Evolutionary conservation across 2,113 vertebrate species (phyloP), one percentile per base, ranked within the genome.

Genomic region (Hucho hucho): DNA sequence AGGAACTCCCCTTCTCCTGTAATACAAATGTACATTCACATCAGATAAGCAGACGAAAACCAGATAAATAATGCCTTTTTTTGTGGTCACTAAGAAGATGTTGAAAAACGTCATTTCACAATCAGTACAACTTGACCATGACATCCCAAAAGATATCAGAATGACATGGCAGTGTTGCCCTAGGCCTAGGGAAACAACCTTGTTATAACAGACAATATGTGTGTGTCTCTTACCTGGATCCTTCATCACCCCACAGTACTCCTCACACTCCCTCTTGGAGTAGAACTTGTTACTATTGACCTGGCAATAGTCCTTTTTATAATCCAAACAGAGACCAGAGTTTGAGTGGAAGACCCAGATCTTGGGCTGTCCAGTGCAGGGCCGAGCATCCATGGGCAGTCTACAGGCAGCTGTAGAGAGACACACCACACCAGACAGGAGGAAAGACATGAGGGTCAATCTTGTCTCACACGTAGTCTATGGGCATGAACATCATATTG

Each of bases 271-370:
- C 12, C 96, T 95, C 86, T 97, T 94, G 0, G 87, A 95, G 92
- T 97, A 97, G 93, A 99, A 98, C 83, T 95, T 93, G 92, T 99
- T 99, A 3, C 91, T 95, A 0, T 99, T 99, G 79, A 91, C 92
- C 32, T 94, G 89, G 84, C 97, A 99, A 78, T 94, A 95, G 16
- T 90, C 90, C 0, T 90, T 89, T 76, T 9, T 83, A 89, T 97
- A 97, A 0, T 66, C 74, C 65, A 96, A 28, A 9, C 97, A 99
- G 79, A 93, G 92, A 16, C 96, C 96, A 2, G 63, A 73, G 0
- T 13, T 3, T 0, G 92, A 88, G 2, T 96, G 87, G 0, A 97
- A 99, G 12, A 94, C 94, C 97, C 97, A 99, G 75, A 92, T 90
- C 0, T 53, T 0, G 0, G 28, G 0, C 0, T 0, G 20, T 1